Evolutionary conservation across 2,888 invertebrate species (phyloP), one percentile per base, ranked within the genome.

Genomic region (Oligia fasciuncula): DNA sequence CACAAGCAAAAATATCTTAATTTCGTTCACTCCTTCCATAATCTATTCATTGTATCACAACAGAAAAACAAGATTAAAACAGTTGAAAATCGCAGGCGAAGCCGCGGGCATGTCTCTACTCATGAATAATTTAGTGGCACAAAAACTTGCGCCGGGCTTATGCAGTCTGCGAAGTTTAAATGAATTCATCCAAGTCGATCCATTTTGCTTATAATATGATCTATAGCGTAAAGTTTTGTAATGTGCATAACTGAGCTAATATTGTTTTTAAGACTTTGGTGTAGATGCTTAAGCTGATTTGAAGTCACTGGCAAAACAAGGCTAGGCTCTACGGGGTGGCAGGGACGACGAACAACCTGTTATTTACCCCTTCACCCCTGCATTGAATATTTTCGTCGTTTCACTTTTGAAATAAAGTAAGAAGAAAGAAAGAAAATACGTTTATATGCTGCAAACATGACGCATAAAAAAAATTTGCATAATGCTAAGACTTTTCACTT

Each of bases 81-180:
- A 77, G 73, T 86, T 84, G 82, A 81, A 85, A 84, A 87, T 80
- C 82, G 80, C 87, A 86, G 65, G 84, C 87, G 81, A 88, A 90
- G 82, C 87, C 86, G 85, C 86, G 81, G 73, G 77, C 80, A 87
- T 83, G 74, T 73, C 77, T 80, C 83, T 87, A 81, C 83, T 90
- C 90, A 92, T 92, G 91, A 92, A 92, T 91, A 90, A 92, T 92
- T 90, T 89, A 91, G 87, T 71, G 76, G 88, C 76, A 85, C 88
- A 90, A 92, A 92, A 92, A 92, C 92, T 91, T 91, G 76, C 54
- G 72, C 74, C 70, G 63, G 80, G 86, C 88, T 88, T 86, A 87
- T 89, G 90, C 89, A 91, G 91, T 91, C 91, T 91, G 87, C 87
- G 70, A 92, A 93, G 90, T 93, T 92, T 90, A 90, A 91, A 91